phyloP scores from a whole-genome alignment of 2,113 vertebrate species.

The Polypterus bichir region DNA sequence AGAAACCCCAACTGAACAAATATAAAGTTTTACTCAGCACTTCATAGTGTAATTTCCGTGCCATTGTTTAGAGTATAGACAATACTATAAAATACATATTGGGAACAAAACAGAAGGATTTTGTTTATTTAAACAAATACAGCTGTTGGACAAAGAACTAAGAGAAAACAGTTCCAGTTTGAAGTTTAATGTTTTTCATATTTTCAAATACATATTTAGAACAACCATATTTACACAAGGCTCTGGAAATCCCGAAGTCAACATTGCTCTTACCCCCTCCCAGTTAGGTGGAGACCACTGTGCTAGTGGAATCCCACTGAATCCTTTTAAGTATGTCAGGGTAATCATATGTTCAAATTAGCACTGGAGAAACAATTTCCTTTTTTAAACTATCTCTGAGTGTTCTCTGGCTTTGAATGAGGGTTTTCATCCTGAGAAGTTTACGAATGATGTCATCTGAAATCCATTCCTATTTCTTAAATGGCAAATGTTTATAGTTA shows the following conservation, averaged over 20 bases:
- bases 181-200: constrained; percentile 3
- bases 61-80: constrained; percentile 23
- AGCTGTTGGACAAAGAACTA: constrained; percentile 21
- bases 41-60: constrained; percentile 34
- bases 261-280: background rate
- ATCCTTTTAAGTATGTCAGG: background rate
- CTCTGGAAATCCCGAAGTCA: background rate
- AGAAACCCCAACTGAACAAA: constrained; percentile 10
- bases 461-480: background rate
- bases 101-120: constrained; percentile 22
- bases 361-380: constrained; percentile 11
- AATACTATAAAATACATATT: constrained; percentile 24
- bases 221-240: constrained; percentile 6
- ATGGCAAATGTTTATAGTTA: background rate
- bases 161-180: constrained; percentile 7
- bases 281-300: constrained; percentile 2
- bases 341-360: constrained; percentile 6
- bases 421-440: background rate
- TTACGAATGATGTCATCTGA: background rate
- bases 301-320: constrained; percentile 4
- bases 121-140: constrained; percentile 32
- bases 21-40: constrained; percentile 17
- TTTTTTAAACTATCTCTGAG: background rate
- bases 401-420: background rate
- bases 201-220: constrained; percentile 2